Percentiles rank a stretch among this genome's conserved stretches.
These are phyloP conservation scores for Chlorops oryzae DNA, from an alignment of 1,140 invertebrate species.

Conservation along the genomic window DNA sequence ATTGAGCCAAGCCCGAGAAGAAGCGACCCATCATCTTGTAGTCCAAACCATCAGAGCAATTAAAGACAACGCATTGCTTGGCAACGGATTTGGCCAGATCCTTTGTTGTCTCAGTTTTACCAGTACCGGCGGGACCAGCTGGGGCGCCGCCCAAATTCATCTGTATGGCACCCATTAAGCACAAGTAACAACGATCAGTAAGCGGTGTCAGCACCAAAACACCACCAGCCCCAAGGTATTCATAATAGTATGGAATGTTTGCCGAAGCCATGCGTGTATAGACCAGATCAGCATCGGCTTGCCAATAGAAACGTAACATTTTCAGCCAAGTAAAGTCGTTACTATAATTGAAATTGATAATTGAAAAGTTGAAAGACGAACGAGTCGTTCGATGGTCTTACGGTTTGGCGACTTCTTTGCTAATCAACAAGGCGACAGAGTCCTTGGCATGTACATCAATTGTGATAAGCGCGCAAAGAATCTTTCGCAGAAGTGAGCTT, in stretches of 20 bases:
- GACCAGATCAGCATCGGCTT: conserved; percentile 67
- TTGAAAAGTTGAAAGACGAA: background rate
- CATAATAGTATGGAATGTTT: conserved; percentile 80
- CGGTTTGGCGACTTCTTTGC: conserved; percentile 57
- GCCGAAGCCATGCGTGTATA: conserved; percentile 71
- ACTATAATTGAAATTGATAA: conserved; percentile 38
- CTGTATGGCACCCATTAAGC: conserved; percentile 81
- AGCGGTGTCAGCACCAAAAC: conserved; percentile 74
- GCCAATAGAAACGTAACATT: conserved; percentile 88
- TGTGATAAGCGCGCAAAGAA: conserved; percentile 77
- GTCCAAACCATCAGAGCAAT: conserved; percentile 79
- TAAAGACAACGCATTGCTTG: conserved; percentile 86
- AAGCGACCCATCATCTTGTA: conserved; percentile 85
- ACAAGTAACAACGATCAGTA: conserved; percentile 78
- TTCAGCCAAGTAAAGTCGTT: conserved; percentile 83
- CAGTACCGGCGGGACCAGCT: conserved; percentile 80
- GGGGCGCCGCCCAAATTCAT: conserved; percentile 79
- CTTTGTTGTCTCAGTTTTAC: conserved; percentile 93
- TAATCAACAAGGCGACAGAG: conserved; percentile 67
- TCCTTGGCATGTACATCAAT: conserved; percentile 83
- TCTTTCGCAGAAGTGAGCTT: conserved; percentile 60
- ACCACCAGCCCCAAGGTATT: conserved; percentile 82
- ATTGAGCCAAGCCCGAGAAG: conserved; percentile 79
- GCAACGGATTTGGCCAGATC: conserved; percentile 82
- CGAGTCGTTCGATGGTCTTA: conserved; percentile 40